phyloP scores from a whole-genome alignment of 2,797 vertebrate species.

The Alcedo quadribrachys region DNA sequence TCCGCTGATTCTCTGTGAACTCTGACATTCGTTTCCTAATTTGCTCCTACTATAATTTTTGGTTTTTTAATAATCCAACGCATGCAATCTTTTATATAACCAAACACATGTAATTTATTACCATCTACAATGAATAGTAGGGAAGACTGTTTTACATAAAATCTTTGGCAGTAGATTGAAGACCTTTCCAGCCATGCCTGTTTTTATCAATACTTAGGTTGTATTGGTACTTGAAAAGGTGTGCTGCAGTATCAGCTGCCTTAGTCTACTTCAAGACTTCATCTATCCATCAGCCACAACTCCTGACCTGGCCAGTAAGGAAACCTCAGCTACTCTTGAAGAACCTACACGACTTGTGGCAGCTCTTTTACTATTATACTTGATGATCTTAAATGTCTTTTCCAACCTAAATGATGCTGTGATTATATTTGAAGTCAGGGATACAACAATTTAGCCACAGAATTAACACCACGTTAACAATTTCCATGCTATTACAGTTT shows the following conservation, averaged over 20 bases:
- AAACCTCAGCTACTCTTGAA: neutral
- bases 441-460: neutral
- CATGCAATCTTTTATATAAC: neutral
- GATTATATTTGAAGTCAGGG: neutral
- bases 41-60: neutral
- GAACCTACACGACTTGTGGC: neutral
- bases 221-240: neutral
- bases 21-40: neutral
- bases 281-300: neutral
- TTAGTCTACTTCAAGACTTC: neutral
- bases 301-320: neutral
- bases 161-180: neutral
- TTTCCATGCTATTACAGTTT: neutral
- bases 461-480: neutral
- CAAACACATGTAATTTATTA: neutral
- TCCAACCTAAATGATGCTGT: neutral
- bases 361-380: neutral
- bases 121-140: neutral
- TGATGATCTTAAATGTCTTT: neutral
- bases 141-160: neutral
- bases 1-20: neutral
- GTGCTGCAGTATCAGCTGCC: neutral
- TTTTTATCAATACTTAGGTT: conserved; percentile 3
- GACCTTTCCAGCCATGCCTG: neutral
- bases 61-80: neutral